Evolutionary conservation across 2,797 vertebrate genomes (phyloP), one percentile per base, ranked within the genome.

Genomic region (Melanotaenia boesemani): DNA sequence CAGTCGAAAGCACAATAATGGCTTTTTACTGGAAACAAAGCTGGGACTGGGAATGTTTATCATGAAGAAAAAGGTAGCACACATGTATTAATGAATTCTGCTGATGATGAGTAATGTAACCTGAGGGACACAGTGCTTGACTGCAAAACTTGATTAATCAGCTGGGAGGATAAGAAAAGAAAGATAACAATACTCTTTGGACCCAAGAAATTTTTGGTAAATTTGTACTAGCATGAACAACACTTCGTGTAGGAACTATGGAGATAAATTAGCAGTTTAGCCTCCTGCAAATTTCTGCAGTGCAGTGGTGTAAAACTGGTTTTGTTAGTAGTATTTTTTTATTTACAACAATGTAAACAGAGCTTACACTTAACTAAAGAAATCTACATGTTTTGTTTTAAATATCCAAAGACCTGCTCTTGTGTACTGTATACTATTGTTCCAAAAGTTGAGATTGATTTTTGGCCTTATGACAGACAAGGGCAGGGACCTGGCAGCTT

Each of bases 241-340:
- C n/a, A 52, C 39, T 63, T 68, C 63, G 13, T 55, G 63, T 6
- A 66, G 36, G 28, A 46, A 56, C 32, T 73, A 18, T 34, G 20
- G 39, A 41, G 59, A 32, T 67, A 39, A 72, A 78, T 68, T 67
- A 64, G 74, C 18, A 67, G 3, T 72, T 76, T 13, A 70, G 59
- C 52, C 24, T 66, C 36, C 2, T 16, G 24, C 52, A 74, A 57
- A 78, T 55, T 22, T 39, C 9, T 32, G 5, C 16, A 34, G 16
- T 61, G 67, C 28, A 46, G 15, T 10, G 10, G 16, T 62, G 59
- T 15, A 54, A 69, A 48, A 64, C 7, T 6, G 1, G 12, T 3
- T 65, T 65, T 22, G 6, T 15, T 2, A 15, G 13, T 11, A 13
- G 1, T 55, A 3, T 26, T 28, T 28, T 6, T 22, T 52, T 24